phyloP scores from a whole-genome alignment of 2,113 vertebrate genomes.

The Macrotus californicus region DNA sequence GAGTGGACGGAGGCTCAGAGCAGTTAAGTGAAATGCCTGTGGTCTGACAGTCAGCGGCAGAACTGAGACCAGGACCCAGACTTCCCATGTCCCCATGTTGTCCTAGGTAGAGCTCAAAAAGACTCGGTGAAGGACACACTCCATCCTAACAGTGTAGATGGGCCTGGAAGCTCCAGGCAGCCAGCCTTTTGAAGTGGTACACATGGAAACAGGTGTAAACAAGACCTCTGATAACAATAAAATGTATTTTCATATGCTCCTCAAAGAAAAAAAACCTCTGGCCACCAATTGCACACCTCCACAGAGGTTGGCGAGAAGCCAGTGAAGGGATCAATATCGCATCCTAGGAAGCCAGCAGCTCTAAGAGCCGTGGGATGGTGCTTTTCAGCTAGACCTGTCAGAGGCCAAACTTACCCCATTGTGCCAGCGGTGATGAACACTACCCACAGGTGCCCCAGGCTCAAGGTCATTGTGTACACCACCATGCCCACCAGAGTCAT shows the following conservation, averaged over 20 bases:
- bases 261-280: background rate
- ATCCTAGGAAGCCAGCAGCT: background rate
- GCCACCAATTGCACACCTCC: background rate
- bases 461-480: conserved; percentile 88
- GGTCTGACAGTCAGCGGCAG: background rate
- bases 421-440: conserved; percentile 91
- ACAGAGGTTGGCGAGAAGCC: background rate
- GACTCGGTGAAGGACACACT: background rate
- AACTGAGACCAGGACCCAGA: background rate
- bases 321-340: background rate
- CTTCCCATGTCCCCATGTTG: background rate
- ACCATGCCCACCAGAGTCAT: conserved; percentile 91
- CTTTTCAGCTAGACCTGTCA: background rate
- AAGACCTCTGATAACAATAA: background rate
- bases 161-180: background rate
- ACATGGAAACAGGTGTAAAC: no score
- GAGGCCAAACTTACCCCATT: conserved; percentile 86
- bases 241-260: no score
- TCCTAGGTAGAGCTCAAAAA: background rate
- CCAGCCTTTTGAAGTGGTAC: background rate
- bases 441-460: conserved; percentile 88
- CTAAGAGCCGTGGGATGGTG: background rate
- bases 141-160: background rate
- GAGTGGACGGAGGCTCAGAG: background rate
- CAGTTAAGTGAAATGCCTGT: background rate